phyloP scores from a whole-genome alignment of 2,797 vertebrate species.

The Cetoscarus ocellatus region DNA sequence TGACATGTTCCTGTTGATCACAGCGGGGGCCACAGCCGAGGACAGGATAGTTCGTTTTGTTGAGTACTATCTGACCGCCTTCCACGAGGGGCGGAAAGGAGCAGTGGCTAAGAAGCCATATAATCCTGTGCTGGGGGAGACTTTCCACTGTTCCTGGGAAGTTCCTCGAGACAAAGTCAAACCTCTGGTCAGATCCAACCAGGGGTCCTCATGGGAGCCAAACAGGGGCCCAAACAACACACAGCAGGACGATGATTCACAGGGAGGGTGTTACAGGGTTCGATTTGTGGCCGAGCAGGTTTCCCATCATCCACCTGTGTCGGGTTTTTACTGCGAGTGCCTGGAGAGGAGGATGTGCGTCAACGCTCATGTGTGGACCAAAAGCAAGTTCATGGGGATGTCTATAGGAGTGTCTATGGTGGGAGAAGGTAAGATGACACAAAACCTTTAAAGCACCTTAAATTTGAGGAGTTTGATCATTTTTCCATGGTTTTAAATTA shows the following conservation, averaged over 20 bases:
- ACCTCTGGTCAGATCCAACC: conserved; percentile 76
- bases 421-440: conserved; percentile 87
- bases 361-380: conserved; percentile 94
- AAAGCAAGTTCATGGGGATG: conserved; percentile 99
- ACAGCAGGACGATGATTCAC: conserved; percentile 58
- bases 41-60: conserved; percentile 93
- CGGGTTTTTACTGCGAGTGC: conserved; percentile 96
- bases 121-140: conserved; percentile 95
- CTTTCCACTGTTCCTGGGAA: conserved; percentile 95
- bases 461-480: not conserved
- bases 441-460: not conserved
- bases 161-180: conserved; percentile 90
- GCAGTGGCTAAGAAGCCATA: conserved; percentile 97
- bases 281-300: conserved; percentile 94
- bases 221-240: conserved; percentile 60
- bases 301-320: conserved; percentile 94
- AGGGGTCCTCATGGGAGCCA: conserved; percentile 57
- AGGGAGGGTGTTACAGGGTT: conserved; percentile 83
- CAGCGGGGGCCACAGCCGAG: conserved; percentile 88
- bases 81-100: conserved; percentile 94
- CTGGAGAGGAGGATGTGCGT: conserved; percentile 91
- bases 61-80: conserved; percentile 96
- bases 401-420: conserved; percentile 96
- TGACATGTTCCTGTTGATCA: conserved; percentile 93
- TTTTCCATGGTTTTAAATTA: not conserved